Conservation (phyloP, 2,888 invertebrate species). For the Andrena haemorrhoa region DNA sequence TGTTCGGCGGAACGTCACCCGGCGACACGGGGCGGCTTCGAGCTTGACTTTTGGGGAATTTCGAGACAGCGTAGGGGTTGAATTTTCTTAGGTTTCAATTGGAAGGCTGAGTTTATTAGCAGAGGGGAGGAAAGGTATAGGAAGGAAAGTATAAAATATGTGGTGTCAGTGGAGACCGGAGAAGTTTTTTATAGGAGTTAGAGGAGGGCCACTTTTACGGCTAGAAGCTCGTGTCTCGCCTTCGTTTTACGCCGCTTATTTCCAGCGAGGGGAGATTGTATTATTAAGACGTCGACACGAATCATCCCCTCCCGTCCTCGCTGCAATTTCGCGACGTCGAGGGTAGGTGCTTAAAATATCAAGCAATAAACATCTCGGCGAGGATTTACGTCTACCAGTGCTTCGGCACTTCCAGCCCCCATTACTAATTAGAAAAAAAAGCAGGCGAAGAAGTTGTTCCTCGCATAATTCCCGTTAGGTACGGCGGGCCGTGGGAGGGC, state of each 20-base stretch:
- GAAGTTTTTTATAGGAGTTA: too few species aligned
- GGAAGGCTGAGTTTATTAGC: too few species aligned
- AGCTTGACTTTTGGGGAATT: too few species aligned
- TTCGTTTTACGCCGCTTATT: conserved; percentile 31
- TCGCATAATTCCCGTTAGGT: too few species aligned
- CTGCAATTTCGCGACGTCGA: conserved; percentile 9
- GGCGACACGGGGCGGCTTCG: background rate
- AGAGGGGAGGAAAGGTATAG: too few species aligned
- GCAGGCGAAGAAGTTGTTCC: background rate
- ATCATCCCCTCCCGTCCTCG: conserved; percentile 5
- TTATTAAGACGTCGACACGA: conserved; percentile 49
- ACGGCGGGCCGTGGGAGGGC: too few species aligned
- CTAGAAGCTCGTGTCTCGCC: background rate
- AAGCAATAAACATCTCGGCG: background rate
- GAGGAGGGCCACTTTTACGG: too few species aligned
- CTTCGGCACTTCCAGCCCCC: background rate
- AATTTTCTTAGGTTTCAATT: too few species aligned
- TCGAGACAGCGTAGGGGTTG: too few species aligned
- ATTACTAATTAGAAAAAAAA: conserved; percentile 23
- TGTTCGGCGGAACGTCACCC: background rate
- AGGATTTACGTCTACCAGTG: background rate
- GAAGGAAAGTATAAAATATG: too few species aligned
- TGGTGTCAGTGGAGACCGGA: too few species aligned
- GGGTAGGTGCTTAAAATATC: conserved; percentile 14
- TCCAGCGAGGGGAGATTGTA: conserved; percentile 24